Base-by-base conservation (phyloP, 2,113 vertebrate genomes). In the Bujurquina vittata region DNA sequence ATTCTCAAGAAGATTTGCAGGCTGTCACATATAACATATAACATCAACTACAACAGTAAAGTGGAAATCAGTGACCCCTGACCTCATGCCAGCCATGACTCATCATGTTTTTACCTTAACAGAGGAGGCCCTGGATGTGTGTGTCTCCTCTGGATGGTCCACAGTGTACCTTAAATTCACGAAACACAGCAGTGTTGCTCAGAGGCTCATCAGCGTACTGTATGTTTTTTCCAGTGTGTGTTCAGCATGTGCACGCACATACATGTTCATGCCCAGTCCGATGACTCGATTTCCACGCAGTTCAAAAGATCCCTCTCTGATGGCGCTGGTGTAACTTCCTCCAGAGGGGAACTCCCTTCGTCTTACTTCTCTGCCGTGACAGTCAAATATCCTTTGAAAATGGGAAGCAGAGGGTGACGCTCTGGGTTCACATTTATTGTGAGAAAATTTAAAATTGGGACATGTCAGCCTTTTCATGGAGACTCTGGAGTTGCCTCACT, bases 261-360 rank as follows among this genome's bases (percentile, higher is more conserved):
- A 99, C 98, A 99, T 98, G 69, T 99, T 99, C 57, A 95, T 93
- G 83, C 98, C 98, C 60, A 99, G 96, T 69, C 90, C 95, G 83
- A 96, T 95, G 81, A 96, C 96, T 94, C 98, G 92, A 92, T 98
- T 96, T 91, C 98, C 98, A 74, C 94, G 96, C 7, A 99, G 93
- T 3, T 97, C 96, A 61, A 97, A 97, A 20, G 96, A 98, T 37
- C 97, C 97, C 91, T 97, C 96, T 43, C 92, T 95, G 37, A 94
- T 54, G 0, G 97, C 85, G 57, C 90, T 81, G 56, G 95, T 69
- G 11, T 98, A 99, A 91, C 91, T 95, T 23, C 96, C 98, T 56
- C 93, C 95, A 1, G 93, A 90, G 60, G 86, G 94, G 88, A 99
- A 99, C 65, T 96, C 86, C 0, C 61, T 46, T 26, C 91, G 95